These are phyloP conservation scores for Rotaria sp. DNA, from an alignment of 2,888 invertebrate species.

Conservation along the genomic window DNA sequence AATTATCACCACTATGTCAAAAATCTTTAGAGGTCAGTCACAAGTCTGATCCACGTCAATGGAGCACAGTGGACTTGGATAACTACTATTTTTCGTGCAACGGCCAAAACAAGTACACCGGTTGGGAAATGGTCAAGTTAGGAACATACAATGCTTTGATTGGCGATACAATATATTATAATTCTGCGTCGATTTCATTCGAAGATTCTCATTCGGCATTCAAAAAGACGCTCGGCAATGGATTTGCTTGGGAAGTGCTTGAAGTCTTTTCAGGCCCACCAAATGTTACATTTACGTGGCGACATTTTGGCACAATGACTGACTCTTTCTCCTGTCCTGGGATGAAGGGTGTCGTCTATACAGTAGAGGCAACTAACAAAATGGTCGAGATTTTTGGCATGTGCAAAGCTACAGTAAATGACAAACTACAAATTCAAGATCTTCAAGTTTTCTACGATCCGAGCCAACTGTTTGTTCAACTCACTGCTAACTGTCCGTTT, in stretches of 20 bases:
- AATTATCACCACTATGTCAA: too few relatives aligned
- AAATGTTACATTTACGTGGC: constrained; percentile 47
- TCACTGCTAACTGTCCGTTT: too few relatives aligned
- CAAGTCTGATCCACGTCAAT: constrained; percentile 44
- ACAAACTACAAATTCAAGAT: constrained; percentile 43
- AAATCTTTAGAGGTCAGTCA: constrained; percentile 47
- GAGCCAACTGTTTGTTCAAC: not conserved
- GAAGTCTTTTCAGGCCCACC: constrained; percentile 47
- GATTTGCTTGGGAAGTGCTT: constrained; percentile 46
- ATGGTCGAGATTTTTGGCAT: constrained; percentile 43
- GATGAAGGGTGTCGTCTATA: constrained; percentile 27
- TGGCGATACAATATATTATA: constrained; percentile 43
- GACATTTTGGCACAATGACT: constrained; percentile 47
- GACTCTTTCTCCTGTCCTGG: constrained; percentile 42
- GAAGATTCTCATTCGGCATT: constrained; percentile 45
- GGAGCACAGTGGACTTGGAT: constrained; percentile 42
- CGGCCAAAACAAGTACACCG: constrained; percentile 42
- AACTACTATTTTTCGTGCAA: constrained; percentile 43
- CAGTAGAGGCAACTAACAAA: not conserved
- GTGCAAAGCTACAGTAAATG: constrained; percentile 43
- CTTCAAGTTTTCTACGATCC: constrained; percentile 44
- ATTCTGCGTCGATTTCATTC: constrained; percentile 43
- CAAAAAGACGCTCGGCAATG: constrained; percentile 42
- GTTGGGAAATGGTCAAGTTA: constrained; percentile 43
- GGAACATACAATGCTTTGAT: constrained; percentile 49